A percentile compares a stretch with the other conserved stretches of the same genome.
Evolutionary conservation across 2,113 vertebrate genomes (phyloP).

Genomic region (Rhynchopsitta pachyrhyncha): DNA sequence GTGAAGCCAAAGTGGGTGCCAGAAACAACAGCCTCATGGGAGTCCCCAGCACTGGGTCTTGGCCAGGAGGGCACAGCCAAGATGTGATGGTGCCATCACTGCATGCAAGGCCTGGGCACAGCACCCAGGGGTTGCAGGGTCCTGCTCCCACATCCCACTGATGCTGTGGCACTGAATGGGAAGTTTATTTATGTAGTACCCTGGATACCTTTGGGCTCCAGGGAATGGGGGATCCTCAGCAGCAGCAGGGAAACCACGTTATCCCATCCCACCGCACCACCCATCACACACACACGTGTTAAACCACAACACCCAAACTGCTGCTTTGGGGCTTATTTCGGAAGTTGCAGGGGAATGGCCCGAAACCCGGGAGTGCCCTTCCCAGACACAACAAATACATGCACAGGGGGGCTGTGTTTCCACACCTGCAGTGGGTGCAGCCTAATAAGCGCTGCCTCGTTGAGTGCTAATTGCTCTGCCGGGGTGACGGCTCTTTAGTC

Average conservation of each 20-base stretch:
- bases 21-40: rapidly evolving
- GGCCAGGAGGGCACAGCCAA: not conserved
- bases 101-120: rapidly evolving
- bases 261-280: rapidly evolving
- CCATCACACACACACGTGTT: rapidly evolving
- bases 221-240: not conserved
- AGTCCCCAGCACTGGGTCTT: not conserved
- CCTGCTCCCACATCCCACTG: rapidly evolving
- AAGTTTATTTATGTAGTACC: not conserved
- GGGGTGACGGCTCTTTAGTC: not conserved
- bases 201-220: not conserved
- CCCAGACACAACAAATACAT: not conserved
- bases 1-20: rapidly evolving
- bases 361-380: not conserved
- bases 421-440: not conserved
- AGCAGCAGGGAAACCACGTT: not conserved
- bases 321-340: not conserved
- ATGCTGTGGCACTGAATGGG: rapidly evolving
- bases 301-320: no score
- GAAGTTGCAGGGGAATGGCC: no score
- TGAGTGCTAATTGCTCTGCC: not conserved
- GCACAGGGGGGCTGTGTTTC: rapidly evolving
- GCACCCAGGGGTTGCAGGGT: rapidly evolving
- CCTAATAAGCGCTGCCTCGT: not conserved
- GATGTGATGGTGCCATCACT: rapidly evolving